phyloP scores from a whole-genome alignment of 2,113 vertebrate species.

The Scytalopus superciliaris region DNA sequence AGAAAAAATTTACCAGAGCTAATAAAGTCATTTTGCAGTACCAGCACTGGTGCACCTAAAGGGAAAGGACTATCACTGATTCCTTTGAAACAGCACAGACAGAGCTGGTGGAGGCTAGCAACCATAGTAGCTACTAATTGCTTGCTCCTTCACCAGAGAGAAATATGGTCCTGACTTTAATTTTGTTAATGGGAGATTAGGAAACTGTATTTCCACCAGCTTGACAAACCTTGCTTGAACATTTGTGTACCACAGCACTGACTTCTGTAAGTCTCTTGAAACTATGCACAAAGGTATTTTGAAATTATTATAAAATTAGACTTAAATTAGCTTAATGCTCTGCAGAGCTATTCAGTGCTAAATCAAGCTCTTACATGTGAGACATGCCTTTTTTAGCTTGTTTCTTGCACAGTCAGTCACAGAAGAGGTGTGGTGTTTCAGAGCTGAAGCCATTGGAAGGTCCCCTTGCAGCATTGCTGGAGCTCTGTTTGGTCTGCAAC shows the following conservation, averaged over 20 bases:
- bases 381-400: neutral
- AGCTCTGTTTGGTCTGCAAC: neutral
- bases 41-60: neutral
- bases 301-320: neutral
- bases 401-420: neutral
- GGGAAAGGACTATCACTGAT: neutral
- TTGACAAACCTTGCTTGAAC: neutral
- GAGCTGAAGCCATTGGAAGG: neutral
- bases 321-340: neutral
- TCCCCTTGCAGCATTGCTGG: neutral
- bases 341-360: neutral
- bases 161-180: neutral
- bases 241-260: neutral
- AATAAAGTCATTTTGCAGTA: neutral
- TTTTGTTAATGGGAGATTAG: slow-evolving; percentile 24
- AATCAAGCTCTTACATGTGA: neutral
- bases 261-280: neutral
- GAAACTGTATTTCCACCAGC: neutral
- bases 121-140: neutral
- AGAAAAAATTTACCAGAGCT: neutral
- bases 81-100: neutral
- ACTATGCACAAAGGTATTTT: neutral
- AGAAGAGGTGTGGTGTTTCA: neutral
- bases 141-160: neutral
- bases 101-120: neutral